Conservation (phyloP, 2,888 invertebrate species). For the Rhamphomyia laevipes region DNA sequence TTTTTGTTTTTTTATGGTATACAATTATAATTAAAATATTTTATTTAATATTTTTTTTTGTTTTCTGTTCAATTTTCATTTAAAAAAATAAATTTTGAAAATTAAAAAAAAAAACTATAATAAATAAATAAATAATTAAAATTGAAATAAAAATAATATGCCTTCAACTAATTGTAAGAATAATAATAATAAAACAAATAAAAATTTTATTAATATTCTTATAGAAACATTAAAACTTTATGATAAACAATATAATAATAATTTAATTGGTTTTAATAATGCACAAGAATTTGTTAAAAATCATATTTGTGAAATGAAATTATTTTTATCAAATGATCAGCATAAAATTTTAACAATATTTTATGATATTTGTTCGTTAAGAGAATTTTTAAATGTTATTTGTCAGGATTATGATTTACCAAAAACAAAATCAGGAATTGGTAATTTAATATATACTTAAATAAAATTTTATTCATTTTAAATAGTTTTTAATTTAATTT, state of each 20-base stretch:
- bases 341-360: conserved; percentile 6
- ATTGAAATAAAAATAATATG: too few species aligned
- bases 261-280: neutral
- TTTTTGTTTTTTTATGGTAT: too few species aligned
- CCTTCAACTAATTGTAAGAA: too few species aligned
- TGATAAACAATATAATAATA: neutral
- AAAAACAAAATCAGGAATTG: neutral
- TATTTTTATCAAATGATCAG: conserved; percentile 5
- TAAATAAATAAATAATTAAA: too few species aligned
- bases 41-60: too few species aligned
- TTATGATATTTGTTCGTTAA: conserved; percentile 7
- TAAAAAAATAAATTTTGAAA: too few species aligned
- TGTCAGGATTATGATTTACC: neutral
- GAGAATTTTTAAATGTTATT: conserved; percentile 3
- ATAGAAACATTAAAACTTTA: conserved; percentile 1
- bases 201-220: conserved; percentile 1
- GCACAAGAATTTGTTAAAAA: conserved; percentile 9
- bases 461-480: neutral
- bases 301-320: conserved; percentile 8
- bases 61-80: too few species aligned
- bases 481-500: conserved; percentile 8
- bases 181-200: too few species aligned
- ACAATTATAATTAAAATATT: too few species aligned
- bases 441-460: neutral
- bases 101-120: too few species aligned